A percentile compares a stretch with the other conserved stretches of the same genome.
phyloP scores from a whole-genome alignment of 2,113 vertebrate genomes.

The Nothobranchius kuhntae region DNA sequence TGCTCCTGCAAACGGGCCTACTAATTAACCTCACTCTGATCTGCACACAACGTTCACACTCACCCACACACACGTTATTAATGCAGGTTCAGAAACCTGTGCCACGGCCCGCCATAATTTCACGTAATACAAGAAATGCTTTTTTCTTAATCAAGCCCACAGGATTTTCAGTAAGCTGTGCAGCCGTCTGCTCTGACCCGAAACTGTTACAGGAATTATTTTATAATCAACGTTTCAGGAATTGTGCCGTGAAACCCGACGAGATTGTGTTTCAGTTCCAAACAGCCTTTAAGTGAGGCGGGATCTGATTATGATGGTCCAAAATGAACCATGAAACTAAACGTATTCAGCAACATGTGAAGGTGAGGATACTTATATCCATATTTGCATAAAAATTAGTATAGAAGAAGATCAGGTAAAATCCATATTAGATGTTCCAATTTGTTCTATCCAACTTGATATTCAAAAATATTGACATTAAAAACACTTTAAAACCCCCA shows the following conservation, averaged over 20 bases:
- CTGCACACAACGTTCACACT: conserved; percentile 4
- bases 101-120: conserved; percentile 16
- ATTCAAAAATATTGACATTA: no score
- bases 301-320: no score
- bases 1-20: conserved; percentile 26
- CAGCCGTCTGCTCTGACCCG: background rate
- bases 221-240: conserved; percentile 5
- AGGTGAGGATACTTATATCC: no score
- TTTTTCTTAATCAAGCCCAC: conserved; percentile 32
- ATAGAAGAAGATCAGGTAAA: no score
- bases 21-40: conserved; percentile 40
- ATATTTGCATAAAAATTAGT: no score
- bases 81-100: conserved; percentile 19
- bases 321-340: no score
- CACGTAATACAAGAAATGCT: conserved; percentile 25
- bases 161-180: conserved; percentile 10
- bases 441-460: no score
- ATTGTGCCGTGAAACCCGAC: background rate
- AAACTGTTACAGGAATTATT: conserved; percentile 8
- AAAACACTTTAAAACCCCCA: no score
- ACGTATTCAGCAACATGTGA: no score
- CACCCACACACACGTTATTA: conserved; percentile 14
- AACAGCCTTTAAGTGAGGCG: conserved; percentile 3
- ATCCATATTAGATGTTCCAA: no score
- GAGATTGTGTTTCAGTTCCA: background rate